Evolutionary conservation across 2,797 vertebrate genomes (phyloP).

Genomic region (Mus minutoides): DNA sequence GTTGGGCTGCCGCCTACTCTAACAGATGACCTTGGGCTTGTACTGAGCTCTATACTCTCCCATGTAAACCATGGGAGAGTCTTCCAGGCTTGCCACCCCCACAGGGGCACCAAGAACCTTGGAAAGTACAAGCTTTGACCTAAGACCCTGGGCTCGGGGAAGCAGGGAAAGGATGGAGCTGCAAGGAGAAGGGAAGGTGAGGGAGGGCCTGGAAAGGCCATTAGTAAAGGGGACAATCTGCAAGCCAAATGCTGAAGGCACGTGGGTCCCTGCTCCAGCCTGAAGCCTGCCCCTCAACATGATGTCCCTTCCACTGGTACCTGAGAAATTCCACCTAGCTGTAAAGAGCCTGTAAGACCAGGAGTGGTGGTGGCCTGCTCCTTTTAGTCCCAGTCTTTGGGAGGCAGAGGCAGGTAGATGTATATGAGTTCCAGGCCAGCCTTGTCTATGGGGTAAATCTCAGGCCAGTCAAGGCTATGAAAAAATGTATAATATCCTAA

Average conservation of each 20-base stretch:
- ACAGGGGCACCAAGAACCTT: neutral
- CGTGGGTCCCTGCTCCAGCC: neutral
- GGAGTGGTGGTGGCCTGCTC: too few species aligned
- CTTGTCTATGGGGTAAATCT: neutral
- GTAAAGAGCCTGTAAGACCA: neutral
- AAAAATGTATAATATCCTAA: neutral
- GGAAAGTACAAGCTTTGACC: slow-evolving; percentile 20
- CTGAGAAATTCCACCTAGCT: neutral
- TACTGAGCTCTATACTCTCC: neutral
- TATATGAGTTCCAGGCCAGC: neutral
- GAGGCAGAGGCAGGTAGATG: neutral
- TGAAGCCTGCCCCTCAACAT: neutral
- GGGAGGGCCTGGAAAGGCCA: neutral
- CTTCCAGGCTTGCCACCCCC: neutral
- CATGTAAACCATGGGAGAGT: neutral
- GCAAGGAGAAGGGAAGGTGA: neutral
- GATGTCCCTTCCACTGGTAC: neutral
- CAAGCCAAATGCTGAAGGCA: neutral
- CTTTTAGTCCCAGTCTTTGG: neutral
- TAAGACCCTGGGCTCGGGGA: neutral
- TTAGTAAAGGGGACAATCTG: neutral
- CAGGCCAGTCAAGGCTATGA: neutral
- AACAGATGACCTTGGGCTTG: neutral
- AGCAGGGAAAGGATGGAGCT: neutral
- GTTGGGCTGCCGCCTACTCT: too few species aligned